phyloP scores from a whole-genome alignment of 2,797 vertebrate species.

The Florisuga fusca region DNA sequence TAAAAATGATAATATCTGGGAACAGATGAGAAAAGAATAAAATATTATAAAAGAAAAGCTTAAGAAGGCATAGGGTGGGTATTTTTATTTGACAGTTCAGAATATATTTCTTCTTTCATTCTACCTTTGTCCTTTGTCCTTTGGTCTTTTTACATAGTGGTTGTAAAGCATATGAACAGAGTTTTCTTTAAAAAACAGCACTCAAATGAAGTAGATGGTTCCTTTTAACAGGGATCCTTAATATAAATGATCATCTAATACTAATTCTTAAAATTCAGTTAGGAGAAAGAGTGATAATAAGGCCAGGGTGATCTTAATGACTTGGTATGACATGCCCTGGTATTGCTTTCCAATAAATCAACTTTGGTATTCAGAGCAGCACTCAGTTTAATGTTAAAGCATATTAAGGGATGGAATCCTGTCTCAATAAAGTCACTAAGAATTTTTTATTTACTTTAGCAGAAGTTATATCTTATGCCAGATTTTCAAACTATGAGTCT shows the following conservation, averaged over 20 bases:
- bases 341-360: conserved; percentile 59
- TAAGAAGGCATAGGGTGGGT: not conserved
- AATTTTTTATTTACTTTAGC: conserved; percentile 18
- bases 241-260: not conserved
- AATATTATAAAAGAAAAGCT: not conserved
- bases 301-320: not conserved
- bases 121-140: not conserved
- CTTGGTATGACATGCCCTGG: not conserved
- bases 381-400: conserved; percentile 6
- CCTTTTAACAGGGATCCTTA: not conserved
- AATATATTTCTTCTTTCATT: not conserved
- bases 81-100: not conserved
- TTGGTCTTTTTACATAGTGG: not conserved
- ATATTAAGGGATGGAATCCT: not conserved
- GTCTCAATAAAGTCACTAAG: not conserved
- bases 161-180: not conserved
- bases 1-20: not conserved
- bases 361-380: not conserved
- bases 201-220: not conserved
- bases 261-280: conserved; percentile 34
- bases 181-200: conserved; percentile 8
- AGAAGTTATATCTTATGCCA: not conserved
- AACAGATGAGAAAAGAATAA: not conserved
- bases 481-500: not conserved
- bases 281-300: conserved; percentile 6